phyloP scores from a whole-genome alignment of 1,140 invertebrate species.

The Scylla paramamosain region DNA sequence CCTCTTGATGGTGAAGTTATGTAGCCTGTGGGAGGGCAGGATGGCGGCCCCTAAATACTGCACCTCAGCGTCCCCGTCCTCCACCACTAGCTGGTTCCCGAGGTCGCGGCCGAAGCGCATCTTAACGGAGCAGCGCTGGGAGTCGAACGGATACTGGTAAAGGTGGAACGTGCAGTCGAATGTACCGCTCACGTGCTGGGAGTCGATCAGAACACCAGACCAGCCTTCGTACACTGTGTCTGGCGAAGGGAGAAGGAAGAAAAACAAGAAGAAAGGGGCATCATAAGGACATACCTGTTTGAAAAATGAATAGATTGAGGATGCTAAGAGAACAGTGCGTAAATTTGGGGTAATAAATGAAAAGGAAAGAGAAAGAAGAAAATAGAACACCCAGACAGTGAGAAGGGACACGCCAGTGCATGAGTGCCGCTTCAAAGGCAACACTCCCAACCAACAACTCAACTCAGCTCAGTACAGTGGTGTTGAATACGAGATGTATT shows the following conservation, averaged over 20 bases:
- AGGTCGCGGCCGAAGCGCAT: constrained; percentile 4
- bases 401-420: no score
- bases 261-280: neutral
- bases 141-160: constrained; percentile 51
- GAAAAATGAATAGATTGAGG: neutral
- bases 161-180: constrained; percentile 56
- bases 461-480: no score
- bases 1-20: constrained; percentile 23
- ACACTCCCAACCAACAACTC: no score
- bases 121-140: neutral
- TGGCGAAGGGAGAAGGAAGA: neutral
- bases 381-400: no score
- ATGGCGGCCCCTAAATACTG: neutral
- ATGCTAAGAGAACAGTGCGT: neutral
- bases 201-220: constrained; percentile 31
- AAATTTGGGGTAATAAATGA: no score
- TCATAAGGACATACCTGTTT: neutral
- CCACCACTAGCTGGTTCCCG: neutral
- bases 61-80: neutral
- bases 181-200: constrained; percentile 38
- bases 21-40: neutral
- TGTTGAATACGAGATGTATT: no score
- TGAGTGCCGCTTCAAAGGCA: neutral
- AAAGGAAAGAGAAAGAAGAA: no score
- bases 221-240: constrained; percentile 37